A percentile compares a stretch with the other conserved stretches of the same genome.
Conservation (phyloP, 2,888 invertebrate species). For the Calameuta filiformis region DNA sequence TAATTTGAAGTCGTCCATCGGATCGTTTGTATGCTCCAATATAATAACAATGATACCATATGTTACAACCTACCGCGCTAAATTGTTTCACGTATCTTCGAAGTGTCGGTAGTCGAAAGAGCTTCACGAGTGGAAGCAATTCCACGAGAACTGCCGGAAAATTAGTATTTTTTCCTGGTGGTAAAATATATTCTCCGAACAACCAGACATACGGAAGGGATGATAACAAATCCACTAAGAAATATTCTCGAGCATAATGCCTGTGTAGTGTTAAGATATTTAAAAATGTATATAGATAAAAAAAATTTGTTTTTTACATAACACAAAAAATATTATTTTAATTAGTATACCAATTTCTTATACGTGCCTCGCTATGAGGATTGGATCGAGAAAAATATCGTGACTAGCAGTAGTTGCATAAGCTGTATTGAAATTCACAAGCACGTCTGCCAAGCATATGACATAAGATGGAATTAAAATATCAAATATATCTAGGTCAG, state of each 20-base stretch:
- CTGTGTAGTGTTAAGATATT: constrained; percentile 34
- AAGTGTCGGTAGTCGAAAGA: constrained; percentile 45
- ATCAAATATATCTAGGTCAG: constrained; percentile 21
- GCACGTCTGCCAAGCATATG: constrained; percentile 49
- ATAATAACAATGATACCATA: no score
- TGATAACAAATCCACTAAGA: constrained; percentile 57
- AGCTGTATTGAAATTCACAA: constrained; percentile 58
- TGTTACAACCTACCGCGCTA: constrained; percentile 31
- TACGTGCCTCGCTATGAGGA: constrained; percentile 39
- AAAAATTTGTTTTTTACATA: background rate
- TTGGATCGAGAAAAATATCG: constrained; percentile 48
- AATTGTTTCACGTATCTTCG: constrained; percentile 42
- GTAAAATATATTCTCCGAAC: constrained; percentile 30
- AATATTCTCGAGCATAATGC: constrained; percentile 53
- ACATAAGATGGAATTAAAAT: constrained; percentile 38
- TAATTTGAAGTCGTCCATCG: no score
- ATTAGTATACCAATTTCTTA: background rate
- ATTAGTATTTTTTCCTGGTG: constrained; percentile 34
- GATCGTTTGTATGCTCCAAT: no score
- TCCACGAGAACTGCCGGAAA: constrained; percentile 42
- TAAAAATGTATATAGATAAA: background rate
- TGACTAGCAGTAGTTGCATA: constrained; percentile 41
- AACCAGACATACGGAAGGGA: constrained; percentile 52
- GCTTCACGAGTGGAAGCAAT: constrained; percentile 46
- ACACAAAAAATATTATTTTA: background rate